phyloP scores from a whole-genome alignment of 2,888 invertebrate species.

The Smittia sp. region DNA sequence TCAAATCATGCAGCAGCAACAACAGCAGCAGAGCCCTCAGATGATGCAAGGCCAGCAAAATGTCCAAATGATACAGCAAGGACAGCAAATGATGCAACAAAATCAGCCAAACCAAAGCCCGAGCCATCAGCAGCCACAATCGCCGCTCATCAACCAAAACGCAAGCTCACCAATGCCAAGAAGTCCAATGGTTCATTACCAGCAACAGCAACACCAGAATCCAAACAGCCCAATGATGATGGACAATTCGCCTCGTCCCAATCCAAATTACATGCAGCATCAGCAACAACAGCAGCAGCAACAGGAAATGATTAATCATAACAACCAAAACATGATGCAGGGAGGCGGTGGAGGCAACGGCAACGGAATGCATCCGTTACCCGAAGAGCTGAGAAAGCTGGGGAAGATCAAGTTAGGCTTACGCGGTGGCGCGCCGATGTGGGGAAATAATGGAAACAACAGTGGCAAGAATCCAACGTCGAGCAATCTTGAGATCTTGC shows the following conservation, averaged over 20 bases:
- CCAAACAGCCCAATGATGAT: slow-evolving; percentile 56
- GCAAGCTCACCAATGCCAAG: slow-evolving; percentile 58
- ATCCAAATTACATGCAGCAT: slow-evolving; percentile 45
- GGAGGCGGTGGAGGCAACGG: slow-evolving; percentile 52
- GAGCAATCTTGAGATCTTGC: slow-evolving; percentile 43
- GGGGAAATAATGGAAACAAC: slow-evolving; percentile 50
- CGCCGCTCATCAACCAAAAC: slow-evolving; percentile 55
- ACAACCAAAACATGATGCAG: slow-evolving; percentile 46
- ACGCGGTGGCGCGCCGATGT: slow-evolving; percentile 66
- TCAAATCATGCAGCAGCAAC: slow-evolving; percentile 53
- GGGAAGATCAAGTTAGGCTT: slow-evolving; percentile 46
- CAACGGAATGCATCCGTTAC: slow-evolving; percentile 55
- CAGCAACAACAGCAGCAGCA: slow-evolving; percentile 55
- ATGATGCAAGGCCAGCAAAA: slow-evolving; percentile 48
- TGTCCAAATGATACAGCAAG: slow-evolving; percentile 45
- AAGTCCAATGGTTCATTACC: slow-evolving; percentile 58
- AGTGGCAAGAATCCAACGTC: slow-evolving; percentile 51
- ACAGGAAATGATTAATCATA: slow-evolving; percentile 47
- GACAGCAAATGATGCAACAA: slow-evolving; percentile 46
- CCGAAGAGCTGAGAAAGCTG: slow-evolving; percentile 54
- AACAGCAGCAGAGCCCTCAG: slow-evolving; percentile 51
- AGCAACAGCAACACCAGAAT: slow-evolving; percentile 46
- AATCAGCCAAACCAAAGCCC: slow-evolving; percentile 50
- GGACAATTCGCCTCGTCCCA: slow-evolving; percentile 49
- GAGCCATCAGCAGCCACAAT: slow-evolving; percentile 49